Evolutionary conservation across 35 echinoderm and acorn worm species (phyloP), one percentile per base, ranked within the genome.

Genomic region (Chiridota heheva): DNA sequence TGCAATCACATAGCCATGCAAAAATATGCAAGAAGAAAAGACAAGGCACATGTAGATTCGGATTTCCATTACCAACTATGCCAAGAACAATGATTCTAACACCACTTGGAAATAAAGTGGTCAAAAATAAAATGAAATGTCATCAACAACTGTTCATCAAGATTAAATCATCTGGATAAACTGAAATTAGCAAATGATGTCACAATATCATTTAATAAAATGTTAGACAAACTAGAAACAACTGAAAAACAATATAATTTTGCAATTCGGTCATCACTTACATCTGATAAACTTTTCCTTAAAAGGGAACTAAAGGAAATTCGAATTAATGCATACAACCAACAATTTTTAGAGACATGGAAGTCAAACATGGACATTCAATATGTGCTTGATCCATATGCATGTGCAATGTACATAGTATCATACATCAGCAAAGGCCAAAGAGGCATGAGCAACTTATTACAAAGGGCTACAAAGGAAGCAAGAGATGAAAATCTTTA

Each of bases 51-150:
- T 89, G 86, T 75, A 37, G 77, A 2, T 89, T 89, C 75, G 78
- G 86, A 7, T 89, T 89, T 63, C 86, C 86, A n/a, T 34, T 89
- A 28, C 77, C 77, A 42, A 76, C 86, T 73, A 71, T 89, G 53
- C 77, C 65, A 73, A 73, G 41, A 84, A 90, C 87, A 43, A 68
- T 84, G 80, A 83, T 84, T 10, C 36, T 90, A 0, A n/a, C 48
- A 0, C 79, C 87, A 37, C 30, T 84, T 26, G 77, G 63, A 41
- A 53, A 70, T 41, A 35, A 46, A 12, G 55, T 42, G 12, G 24
- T 40, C 16, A 32, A 7, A 1, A 41, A 67, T 42, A 81, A 67
- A 42, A 83, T 40, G 42, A 63, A 77, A 24, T 12, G 62, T 13
- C 30, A 18, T 10, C 40, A 31, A 24, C 32, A 56, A 10, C 4